Evolutionary conservation across 2,797 vertebrate species (phyloP).

Genomic region (Halcyon chelicuti): DNA sequence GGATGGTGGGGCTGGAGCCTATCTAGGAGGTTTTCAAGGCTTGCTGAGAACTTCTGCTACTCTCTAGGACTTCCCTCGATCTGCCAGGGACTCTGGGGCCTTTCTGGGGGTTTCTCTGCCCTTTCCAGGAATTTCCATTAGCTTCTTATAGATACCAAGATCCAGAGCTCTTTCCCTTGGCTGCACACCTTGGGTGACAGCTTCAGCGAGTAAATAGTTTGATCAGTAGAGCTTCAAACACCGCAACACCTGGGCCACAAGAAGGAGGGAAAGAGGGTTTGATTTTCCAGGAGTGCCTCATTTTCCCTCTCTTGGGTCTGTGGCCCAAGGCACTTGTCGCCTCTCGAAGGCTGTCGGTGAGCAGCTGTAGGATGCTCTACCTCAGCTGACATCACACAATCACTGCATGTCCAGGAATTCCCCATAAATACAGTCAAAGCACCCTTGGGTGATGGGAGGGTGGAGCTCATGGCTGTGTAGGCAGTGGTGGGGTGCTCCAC

Average conservation of each 20-base stretch:
- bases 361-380: not conserved
- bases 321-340: not conserved
- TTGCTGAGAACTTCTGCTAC: not conserved
- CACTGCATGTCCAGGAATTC: not conserved
- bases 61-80: accelerated
- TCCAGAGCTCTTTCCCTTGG: not conserved
- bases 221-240: not conserved
- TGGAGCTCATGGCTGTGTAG: accelerated
- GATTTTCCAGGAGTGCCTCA: not conserved
- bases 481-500: not conserved
- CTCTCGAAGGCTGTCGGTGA: not conserved
- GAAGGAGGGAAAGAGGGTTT: not conserved
- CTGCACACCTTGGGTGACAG: not conserved
- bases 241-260: accelerated
- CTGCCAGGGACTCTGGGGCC: not conserved
- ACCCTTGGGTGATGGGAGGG: not conserved
- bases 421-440: not conserved
- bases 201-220: not conserved
- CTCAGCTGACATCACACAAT: accelerated
- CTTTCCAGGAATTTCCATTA: not conserved
- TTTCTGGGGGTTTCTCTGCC: not conserved
- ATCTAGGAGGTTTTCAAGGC: not conserved
- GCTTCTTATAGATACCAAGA: not conserved
- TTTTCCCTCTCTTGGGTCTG: not conserved
- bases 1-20: accelerated